Conservation (phyloP, 2,797 vertebrate species). For the Leucoraja ocellata region DNA sequence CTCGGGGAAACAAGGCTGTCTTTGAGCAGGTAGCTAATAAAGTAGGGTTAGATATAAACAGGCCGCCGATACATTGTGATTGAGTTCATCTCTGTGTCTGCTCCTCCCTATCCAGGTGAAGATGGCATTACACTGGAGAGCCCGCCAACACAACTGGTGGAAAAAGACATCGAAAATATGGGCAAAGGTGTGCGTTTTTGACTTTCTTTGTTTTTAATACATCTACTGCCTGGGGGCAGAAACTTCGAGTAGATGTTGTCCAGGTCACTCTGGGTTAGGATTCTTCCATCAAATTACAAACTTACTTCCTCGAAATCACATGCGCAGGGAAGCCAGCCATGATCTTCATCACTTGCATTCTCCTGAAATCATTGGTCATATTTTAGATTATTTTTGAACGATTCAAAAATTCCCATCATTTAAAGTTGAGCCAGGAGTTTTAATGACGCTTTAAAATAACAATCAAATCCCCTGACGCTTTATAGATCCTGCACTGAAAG, state of each 20-base stretch:
- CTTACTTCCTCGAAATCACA: neutral
- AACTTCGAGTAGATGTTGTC: neutral
- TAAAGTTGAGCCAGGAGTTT: neutral
- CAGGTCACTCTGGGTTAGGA: neutral
- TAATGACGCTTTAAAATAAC: neutral
- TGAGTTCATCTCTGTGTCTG: neutral
- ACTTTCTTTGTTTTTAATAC: neutral
- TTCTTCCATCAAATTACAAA: too few relatives aligned
- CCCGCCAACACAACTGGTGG: conserved; percentile 65
- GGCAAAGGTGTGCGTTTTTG: conserved; percentile 76
- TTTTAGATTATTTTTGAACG: neutral
- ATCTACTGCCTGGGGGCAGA: neutral
- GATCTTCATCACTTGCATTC: neutral
- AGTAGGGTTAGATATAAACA: conserved; percentile 19
- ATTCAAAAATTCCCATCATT: neutral
- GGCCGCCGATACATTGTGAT: neutral
- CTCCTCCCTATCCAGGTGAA: conserved; percentile 59
- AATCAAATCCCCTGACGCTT: neutral
- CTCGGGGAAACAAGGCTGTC: neutral
- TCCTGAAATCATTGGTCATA: neutral
- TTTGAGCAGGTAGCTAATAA: conserved; percentile 42
- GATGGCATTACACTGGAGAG: conserved; percentile 72
- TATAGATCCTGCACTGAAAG: neutral
- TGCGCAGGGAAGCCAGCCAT: neutral
- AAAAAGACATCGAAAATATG: conserved; percentile 85